Evolutionary conservation across 2,797 vertebrate species (phyloP).

Genomic region (Sus cebifrons): DNA sequence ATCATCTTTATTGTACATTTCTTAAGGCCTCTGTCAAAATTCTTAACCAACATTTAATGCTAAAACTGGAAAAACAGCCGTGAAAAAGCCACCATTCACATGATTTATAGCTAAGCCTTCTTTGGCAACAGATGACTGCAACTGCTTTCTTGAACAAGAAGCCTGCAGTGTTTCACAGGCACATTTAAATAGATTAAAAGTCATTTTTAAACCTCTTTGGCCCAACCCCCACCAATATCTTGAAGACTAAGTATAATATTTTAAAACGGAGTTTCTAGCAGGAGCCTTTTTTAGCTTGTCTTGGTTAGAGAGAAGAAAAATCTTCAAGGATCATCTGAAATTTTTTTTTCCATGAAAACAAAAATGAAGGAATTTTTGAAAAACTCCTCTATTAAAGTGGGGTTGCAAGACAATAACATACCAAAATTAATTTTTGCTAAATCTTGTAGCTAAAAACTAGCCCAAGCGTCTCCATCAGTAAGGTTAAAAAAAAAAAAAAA

Average conservation of each 20-base stretch:
- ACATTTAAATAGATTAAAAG: neutral
- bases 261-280: constrained; percentile 58
- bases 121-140: constrained; percentile 6
- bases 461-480: neutral
- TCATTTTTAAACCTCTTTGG: neutral
- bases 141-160: constrained; percentile 36
- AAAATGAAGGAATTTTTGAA: neutral
- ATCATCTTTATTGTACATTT: neutral
- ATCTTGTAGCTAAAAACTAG: neutral
- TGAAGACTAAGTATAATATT: constrained; percentile 35
- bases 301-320: constrained; percentile 39
- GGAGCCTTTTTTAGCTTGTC: neutral
- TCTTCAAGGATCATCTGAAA: constrained; percentile 22
- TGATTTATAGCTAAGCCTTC: constrained; percentile 11
- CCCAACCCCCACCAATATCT: neutral
- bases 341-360: neutral
- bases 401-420: neutral
- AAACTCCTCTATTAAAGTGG: constrained; percentile 16
- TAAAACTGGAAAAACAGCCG: neutral
- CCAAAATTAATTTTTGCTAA: constrained; percentile 55
- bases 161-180: neutral
- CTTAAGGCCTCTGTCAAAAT: constrained; percentile 19
- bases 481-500: neutral
- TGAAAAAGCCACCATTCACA: neutral
- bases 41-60: constrained; percentile 57